Evolutionary conservation across 2,888 invertebrate genomes (phyloP).

Genomic region (Chorisops tibialis): DNA sequence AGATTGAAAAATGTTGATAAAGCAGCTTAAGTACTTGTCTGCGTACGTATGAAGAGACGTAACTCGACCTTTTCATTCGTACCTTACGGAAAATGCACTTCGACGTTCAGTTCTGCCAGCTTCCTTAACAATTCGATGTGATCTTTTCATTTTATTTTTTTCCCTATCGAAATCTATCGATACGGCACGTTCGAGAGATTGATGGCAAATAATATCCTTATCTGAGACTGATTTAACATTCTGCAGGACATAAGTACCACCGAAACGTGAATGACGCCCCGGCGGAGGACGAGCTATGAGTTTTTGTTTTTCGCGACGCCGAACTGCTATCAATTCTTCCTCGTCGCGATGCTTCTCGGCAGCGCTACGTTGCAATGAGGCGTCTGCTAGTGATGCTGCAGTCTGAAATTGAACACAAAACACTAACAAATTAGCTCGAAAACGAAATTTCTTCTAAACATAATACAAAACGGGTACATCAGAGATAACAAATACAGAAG

Average conservation of each 20-base stretch:
- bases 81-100: slow-evolving; percentile 83
- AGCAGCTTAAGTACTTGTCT: not conserved
- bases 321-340: slow-evolving; percentile 69
- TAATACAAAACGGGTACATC: too few relatives aligned
- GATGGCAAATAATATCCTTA: slow-evolving; percentile 83
- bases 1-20: not conserved
- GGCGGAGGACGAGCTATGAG: slow-evolving; percentile 44
- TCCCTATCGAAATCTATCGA: slow-evolving; percentile 74
- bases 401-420: slow-evolving; percentile 48
- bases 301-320: slow-evolving; percentile 65
- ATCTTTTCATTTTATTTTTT: slow-evolving; percentile 76
- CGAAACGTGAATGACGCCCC: slow-evolving; percentile 81
- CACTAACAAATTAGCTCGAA: too few relatives aligned
- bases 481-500: too few relatives aligned
- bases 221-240: slow-evolving; percentile 93
- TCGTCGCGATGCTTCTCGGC: slow-evolving; percentile 84
- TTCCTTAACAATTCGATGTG: slow-evolving; percentile 64
- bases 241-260: slow-evolving; percentile 87
- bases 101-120: slow-evolving; percentile 65
- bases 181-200: slow-evolving; percentile 74
- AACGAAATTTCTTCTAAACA: too few relatives aligned
- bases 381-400: slow-evolving; percentile 70
- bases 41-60: not conserved
- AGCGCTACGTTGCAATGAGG: slow-evolving; percentile 70
- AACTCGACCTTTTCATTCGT: slow-evolving; percentile 31